A percentile compares a stretch with the other conserved stretches of the same genome.
These are phyloP conservation scores for Clitarchus hookeri DNA, from an alignment of 2,888 invertebrate species.

Conservation along the genomic window DNA sequence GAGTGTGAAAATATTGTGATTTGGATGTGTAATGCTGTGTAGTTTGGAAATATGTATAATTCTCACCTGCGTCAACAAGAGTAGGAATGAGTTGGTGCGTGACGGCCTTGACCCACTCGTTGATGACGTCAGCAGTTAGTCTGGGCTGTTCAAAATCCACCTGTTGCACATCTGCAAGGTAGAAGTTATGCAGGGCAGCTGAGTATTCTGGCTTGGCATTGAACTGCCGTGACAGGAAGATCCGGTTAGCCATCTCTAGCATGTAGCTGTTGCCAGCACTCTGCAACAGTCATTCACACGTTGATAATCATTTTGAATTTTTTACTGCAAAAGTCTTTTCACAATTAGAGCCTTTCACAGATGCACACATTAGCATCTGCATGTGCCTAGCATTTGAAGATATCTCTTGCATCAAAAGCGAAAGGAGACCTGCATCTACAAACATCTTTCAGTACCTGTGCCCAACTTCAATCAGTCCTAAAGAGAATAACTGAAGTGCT, in stretches of 20 bases:
- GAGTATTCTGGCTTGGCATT: constrained; percentile 55
- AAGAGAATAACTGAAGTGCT: too few relatives aligned
- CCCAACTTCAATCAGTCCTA: too few relatives aligned
- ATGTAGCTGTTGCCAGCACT: constrained; percentile 12
- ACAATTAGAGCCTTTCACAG: too few relatives aligned
- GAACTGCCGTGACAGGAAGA: constrained; percentile 43
- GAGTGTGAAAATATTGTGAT: not conserved
- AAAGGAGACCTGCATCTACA: too few relatives aligned
- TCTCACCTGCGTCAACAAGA: constrained; percentile 60
- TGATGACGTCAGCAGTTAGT: constrained; percentile 58
- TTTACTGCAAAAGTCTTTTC: too few relatives aligned
- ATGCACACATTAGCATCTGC: too few relatives aligned
- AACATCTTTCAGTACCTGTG: too few relatives aligned
- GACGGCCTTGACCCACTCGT: constrained; percentile 62
- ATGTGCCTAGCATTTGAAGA: too few relatives aligned
- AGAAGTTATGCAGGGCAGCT: constrained; percentile 55
- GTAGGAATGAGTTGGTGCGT: constrained; percentile 63
- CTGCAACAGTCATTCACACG: not conserved
- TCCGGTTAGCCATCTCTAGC: constrained; percentile 39
- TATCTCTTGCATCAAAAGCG: too few relatives aligned
- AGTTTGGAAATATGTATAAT: not conserved
- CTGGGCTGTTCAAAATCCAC: constrained; percentile 59
- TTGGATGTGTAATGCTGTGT: not conserved
- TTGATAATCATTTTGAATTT: too few relatives aligned
- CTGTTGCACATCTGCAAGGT: constrained; percentile 57